These are phyloP conservation scores for Margarornis squamiger DNA, from an alignment of 2,797 vertebrate species.

Conservation along the genomic window DNA sequence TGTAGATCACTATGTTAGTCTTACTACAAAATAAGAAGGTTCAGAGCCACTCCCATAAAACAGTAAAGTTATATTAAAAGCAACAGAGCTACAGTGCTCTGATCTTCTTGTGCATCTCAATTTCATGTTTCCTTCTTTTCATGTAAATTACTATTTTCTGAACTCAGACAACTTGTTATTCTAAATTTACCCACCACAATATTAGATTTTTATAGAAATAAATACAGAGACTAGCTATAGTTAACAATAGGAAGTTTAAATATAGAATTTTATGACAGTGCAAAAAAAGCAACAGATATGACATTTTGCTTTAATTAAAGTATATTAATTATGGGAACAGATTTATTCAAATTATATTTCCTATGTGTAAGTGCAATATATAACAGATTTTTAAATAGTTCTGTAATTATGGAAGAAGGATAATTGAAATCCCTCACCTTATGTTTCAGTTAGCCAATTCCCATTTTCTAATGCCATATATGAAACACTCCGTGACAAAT, in stretches of 20 bases:
- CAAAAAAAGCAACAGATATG: not conserved
- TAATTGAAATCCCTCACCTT: conserved; percentile 1
- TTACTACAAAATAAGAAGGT: not conserved
- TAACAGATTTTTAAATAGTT: conserved; percentile 26
- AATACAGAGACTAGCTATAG: not conserved
- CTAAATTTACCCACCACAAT: not conserved
- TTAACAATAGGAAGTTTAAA: conserved; percentile 5
- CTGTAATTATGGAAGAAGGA: not conserved
- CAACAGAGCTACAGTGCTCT: not conserved
- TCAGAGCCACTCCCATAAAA: not conserved
- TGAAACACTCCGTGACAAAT: not conserved
- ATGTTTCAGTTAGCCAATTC: not conserved
- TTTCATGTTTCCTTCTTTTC: not conserved
- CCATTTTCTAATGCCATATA: not conserved
- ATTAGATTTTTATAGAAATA: not conserved
- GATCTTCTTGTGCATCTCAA: not conserved
- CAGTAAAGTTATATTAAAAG: not conserved
- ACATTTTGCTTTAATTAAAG: not conserved
- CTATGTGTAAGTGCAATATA: not conserved
- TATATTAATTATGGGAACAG: conserved; percentile 2
- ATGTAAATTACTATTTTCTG: not conserved
- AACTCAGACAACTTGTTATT: not conserved
- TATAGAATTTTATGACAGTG: not conserved
- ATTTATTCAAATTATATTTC: not conserved
- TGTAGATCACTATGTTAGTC: not conserved